These are phyloP conservation scores for Furcifer pardalis DNA, from an alignment of 2,797 vertebrate species.

Conservation along the genomic window DNA sequence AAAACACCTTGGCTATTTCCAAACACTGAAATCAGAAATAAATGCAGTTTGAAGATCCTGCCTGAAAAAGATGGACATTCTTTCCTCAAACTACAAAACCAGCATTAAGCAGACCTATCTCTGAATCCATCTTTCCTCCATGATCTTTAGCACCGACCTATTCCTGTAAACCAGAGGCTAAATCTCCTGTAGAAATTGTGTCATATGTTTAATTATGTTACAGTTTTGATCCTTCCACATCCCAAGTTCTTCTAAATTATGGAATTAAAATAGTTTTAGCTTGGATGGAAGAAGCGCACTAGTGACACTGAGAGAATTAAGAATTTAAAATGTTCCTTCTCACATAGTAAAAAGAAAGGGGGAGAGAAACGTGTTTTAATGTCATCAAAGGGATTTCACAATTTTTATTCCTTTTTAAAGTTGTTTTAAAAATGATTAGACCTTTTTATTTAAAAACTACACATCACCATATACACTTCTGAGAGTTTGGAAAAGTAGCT, in stretches of 20 bases:
- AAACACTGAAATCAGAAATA: constrained; percentile 59
- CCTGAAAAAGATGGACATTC: constrained; percentile 61
- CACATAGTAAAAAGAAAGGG: constrained; percentile 70
- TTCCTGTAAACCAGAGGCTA: constrained; percentile 46
- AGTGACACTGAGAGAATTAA: constrained; percentile 74
- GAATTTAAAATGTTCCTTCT: constrained; percentile 77
- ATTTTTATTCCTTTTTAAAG: constrained; percentile 79
- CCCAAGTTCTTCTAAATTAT: constrained; percentile 76
- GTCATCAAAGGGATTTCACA: constrained; percentile 79
- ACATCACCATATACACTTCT: constrained; percentile 24
- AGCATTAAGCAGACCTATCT: constrained; percentile 6
- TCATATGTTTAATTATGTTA: constrained; percentile 60
- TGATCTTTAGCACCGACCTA: constrained; percentile 57
- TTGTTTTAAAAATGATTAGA: constrained; percentile 71
- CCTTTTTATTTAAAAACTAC: constrained; percentile 43
- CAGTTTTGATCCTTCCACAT: constrained; percentile 65
- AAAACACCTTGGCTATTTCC: constrained; percentile 3
- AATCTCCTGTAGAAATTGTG: constrained; percentile 45
- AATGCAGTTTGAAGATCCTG: constrained; percentile 55
- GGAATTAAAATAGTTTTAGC: constrained; percentile 74
- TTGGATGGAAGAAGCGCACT: constrained; percentile 56
- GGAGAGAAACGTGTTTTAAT: constrained; percentile 68
- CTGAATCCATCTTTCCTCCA: constrained; percentile 38
- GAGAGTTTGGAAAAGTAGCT: no score
- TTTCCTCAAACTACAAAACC: constrained; percentile 58